These are phyloP conservation scores for Anguilla rostrata DNA, from an alignment of 2,113 vertebrate genomes.

Conservation along the genomic window DNA sequence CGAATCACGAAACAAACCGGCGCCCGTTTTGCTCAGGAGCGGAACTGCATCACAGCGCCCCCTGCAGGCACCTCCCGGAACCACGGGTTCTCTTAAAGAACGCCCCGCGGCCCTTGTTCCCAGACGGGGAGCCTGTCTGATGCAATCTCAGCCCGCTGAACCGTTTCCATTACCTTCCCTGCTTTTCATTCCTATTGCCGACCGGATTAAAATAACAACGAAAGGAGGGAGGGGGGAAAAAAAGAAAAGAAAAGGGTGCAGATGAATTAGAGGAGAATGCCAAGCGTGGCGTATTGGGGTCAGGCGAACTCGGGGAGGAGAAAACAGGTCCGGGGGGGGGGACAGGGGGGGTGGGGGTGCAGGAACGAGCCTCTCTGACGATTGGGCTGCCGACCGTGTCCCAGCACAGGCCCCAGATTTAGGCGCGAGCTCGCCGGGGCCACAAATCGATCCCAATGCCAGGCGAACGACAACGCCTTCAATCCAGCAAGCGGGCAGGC, in stretches of 20 bases:
- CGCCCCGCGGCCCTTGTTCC: no score
- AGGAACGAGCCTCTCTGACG: slow-evolving; percentile 5
- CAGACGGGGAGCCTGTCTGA: no score
- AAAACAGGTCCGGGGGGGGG: not conserved
- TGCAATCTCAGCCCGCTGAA: no score
- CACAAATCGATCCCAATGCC: slow-evolving; percentile 28
- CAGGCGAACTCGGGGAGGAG: not conserved
- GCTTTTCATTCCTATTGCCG: not conserved
- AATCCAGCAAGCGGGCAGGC: slow-evolving; percentile 10
- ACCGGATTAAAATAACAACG: not conserved
- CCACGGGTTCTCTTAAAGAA: no score
- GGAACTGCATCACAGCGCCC: no score
- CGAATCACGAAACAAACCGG: not conserved
- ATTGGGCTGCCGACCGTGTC: slow-evolving; percentile 1
- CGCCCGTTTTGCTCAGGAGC: no score
- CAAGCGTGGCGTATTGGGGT: not conserved
- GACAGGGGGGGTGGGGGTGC: no score
- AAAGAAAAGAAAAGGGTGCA: not conserved
- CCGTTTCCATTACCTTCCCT: no score
- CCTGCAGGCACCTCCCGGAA: no score
- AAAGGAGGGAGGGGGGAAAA: no score
- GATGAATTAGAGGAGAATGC: slow-evolving; percentile 9
- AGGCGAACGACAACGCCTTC: slow-evolving; percentile 29
- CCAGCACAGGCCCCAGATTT: not conserved
- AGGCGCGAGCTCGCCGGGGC: not conserved